Evolutionary conservation across 1,140 invertebrate species (phyloP).

Genomic region (Drosophila obscura): DNA sequence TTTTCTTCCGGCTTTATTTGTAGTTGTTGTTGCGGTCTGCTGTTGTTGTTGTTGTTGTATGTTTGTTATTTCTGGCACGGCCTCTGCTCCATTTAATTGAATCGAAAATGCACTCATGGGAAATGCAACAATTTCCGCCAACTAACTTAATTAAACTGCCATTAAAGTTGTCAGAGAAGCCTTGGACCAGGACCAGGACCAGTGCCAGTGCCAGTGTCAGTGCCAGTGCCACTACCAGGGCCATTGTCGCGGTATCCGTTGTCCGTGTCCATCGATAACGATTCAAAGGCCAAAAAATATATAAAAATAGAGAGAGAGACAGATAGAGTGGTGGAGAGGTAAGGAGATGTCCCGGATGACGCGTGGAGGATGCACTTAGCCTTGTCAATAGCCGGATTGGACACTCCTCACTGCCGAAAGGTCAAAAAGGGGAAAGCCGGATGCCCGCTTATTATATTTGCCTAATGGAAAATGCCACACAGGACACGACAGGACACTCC

Average conservation of each 20-base stretch:
- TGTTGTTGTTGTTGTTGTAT: constrained; percentile 1
- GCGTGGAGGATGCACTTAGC: too few relatives aligned
- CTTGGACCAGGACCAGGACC: constrained; percentile 5
- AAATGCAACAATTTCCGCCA: constrained; percentile 76
- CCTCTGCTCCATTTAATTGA: constrained; percentile 52
- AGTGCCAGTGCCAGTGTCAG: neutral
- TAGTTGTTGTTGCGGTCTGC: neutral
- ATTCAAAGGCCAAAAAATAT: too few relatives aligned
- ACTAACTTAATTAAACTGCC: constrained; percentile 70
- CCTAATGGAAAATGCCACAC: too few relatives aligned
- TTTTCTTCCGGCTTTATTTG: neutral
- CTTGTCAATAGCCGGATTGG: too few relatives aligned
- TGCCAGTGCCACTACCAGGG: neutral
- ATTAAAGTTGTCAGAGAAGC: constrained; percentile 53
- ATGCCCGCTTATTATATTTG: too few relatives aligned
- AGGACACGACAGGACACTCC: too few relatives aligned
- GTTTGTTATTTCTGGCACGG: constrained; percentile 9
- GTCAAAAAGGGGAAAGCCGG: too few relatives aligned
- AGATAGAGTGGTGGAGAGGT: too few relatives aligned
- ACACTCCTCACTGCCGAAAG: too few relatives aligned
- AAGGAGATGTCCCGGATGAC: too few relatives aligned
- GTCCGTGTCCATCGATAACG: too few relatives aligned
- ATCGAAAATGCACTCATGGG: constrained; percentile 74
- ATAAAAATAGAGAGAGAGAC: too few relatives aligned
- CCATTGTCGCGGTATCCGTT: neutral